These are phyloP conservation scores for Periophthalmodon schlosseri DNA, from an alignment of 2,113 vertebrate genomes.

Conservation along the genomic window DNA sequence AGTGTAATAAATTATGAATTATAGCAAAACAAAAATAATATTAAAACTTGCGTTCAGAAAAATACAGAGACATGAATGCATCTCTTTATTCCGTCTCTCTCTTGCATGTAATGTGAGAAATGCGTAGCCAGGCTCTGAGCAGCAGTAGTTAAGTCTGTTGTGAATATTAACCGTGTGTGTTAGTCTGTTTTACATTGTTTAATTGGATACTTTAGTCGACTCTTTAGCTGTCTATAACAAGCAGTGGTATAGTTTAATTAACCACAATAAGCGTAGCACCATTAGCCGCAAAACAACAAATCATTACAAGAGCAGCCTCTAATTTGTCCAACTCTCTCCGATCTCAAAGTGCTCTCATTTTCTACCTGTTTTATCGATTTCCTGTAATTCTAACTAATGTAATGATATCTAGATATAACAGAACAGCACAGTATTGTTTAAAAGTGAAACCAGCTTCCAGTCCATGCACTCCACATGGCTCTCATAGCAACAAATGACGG, in stretches of 20 bases:
- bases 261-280: conserved; percentile 39
- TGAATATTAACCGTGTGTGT: neutral
- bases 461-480: conserved; percentile 17
- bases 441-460: conserved; percentile 10
- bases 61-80: neutral
- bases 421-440: neutral
- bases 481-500: conserved; percentile 51
- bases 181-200: conserved; percentile 3
- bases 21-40: neutral
- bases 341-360: neutral
- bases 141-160: neutral
- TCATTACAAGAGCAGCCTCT: conserved; percentile 19
- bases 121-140: too few relatives aligned
- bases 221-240: conserved; percentile 20
- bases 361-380: conserved; percentile 8
- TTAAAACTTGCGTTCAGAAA: neutral
- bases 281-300: conserved; percentile 33
- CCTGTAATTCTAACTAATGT: neutral
- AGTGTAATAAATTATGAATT: neutral
- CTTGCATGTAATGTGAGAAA: neutral
- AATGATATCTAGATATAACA: neutral
- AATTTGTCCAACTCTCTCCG: conserved; percentile 8
- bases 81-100: neutral
- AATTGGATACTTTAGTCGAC: conserved; percentile 21
- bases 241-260: conserved; percentile 25